These are phyloP conservation scores for Coryphaenoides rupestris DNA, from an alignment of 2,113 vertebrate species.

Conservation along the genomic window DNA sequence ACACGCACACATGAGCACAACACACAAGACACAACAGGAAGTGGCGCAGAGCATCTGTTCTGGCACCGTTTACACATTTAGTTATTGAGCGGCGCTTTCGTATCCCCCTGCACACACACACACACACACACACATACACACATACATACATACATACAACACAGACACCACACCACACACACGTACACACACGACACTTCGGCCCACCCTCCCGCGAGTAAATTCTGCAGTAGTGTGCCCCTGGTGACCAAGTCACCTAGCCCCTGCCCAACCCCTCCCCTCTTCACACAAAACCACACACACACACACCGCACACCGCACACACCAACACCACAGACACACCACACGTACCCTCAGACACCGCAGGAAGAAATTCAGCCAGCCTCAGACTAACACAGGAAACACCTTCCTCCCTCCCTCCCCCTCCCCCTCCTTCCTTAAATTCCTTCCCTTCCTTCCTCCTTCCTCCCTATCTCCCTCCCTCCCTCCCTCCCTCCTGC, in stretches of 20 bases:
- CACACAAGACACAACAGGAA: slow-evolving; percentile 35
- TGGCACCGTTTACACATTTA: slow-evolving; percentile 44
- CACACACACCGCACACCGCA: slow-evolving; percentile 7
- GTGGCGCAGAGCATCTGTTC: slow-evolving; percentile 64
- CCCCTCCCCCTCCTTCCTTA: slow-evolving; percentile 16
- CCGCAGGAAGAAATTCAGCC: slow-evolving; percentile 34
- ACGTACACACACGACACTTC: not conserved
- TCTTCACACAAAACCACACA: not conserved
- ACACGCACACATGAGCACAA: not conserved
- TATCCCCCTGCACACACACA: slow-evolving; percentile 9
- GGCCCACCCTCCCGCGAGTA: slow-evolving; percentile 31
- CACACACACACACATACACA: not conserved
- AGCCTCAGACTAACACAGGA: no score
- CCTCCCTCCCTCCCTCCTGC: slow-evolving; percentile 14
- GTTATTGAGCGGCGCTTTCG: slow-evolving; percentile 52
- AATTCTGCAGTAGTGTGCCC: slow-evolving; percentile 51
- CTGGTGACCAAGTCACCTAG: slow-evolving; percentile 51
- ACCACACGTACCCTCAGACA: slow-evolving; percentile 1
- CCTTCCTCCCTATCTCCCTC: slow-evolving; percentile 14
- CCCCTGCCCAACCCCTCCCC: no score
- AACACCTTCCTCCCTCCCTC: no score
- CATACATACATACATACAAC: not conserved
- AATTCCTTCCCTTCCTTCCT: no score
- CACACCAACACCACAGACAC: slow-evolving; percentile 15
- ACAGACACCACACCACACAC: no score